Evolutionary conservation across 2,797 vertebrate species (phyloP).

Genomic region (Cyprinodon diabolis): DNA sequence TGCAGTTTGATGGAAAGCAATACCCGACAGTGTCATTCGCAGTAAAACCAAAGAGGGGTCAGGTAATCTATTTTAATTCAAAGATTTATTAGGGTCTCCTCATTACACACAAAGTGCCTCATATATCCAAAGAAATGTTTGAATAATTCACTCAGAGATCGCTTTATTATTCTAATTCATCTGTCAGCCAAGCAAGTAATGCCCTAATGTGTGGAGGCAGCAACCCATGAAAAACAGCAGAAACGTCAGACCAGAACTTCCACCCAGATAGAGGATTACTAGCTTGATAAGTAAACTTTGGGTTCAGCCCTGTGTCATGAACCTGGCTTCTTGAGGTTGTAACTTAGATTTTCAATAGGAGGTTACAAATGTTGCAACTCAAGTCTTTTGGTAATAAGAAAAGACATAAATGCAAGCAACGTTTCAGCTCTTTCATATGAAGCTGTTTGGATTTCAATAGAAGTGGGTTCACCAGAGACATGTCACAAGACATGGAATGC

Average conservation of each 20-base stretch:
- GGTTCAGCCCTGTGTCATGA: slow-evolving; percentile 1
- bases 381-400: neutral
- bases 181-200: slow-evolving; percentile 12
- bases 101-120: slow-evolving; percentile 16
- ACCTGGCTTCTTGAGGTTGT: neutral
- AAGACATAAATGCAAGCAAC: neutral
- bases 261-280: neutral
- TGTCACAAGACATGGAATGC: neutral
- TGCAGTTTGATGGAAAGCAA: slow-evolving; percentile 20
- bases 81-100: slow-evolving; percentile 18
- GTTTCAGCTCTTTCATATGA: neutral
- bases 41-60: neutral
- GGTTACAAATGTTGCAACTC: neutral
- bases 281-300: neutral
- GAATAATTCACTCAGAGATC: slow-evolving; percentile 26
- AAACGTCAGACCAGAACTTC: neutral
- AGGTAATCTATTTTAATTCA: slow-evolving; percentile 17
- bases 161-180: slow-evolving; percentile 20
- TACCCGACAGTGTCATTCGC: slow-evolving; percentile 1
- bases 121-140: slow-evolving; percentile 16
- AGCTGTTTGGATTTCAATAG: neutral
- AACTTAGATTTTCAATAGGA: neutral
- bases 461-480: neutral
- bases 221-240: neutral
- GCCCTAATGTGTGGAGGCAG: neutral